A percentile compares a stretch with the other conserved stretches of the same genome.
phyloP scores from a whole-genome alignment of 2,113 vertebrate species.

The Perca fluviatilis region DNA sequence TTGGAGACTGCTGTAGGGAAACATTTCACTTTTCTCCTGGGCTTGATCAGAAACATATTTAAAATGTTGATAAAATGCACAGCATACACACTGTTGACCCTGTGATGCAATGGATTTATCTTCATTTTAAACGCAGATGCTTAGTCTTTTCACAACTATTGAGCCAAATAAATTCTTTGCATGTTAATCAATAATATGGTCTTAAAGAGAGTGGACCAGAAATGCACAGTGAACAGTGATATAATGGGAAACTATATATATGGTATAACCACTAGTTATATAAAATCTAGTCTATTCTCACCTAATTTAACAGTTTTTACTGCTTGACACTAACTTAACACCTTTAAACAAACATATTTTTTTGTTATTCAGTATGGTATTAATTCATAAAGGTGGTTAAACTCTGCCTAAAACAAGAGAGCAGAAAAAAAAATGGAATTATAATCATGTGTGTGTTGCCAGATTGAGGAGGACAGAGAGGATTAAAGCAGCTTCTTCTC shows the following conservation, averaged over 20 bases:
- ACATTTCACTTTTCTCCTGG: neutral
- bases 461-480: conserved; percentile 94
- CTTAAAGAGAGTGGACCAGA: neutral
- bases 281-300: neutral
- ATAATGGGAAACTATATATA: neutral
- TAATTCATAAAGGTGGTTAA: conserved; percentile 36
- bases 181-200: neutral
- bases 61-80: neutral
- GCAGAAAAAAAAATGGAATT: conserved; percentile 79
- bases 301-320: neutral
- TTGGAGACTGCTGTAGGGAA: conserved; percentile 75
- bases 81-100: neutral
- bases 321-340: neutral
- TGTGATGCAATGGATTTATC: neutral
- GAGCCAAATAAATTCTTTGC: neutral
- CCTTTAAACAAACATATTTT: neutral
- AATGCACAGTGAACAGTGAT: neutral
- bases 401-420: conserved; percentile 42
- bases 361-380: conserved; percentile 7
- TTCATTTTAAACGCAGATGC: neutral
- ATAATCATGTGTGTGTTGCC: conserved; percentile 84
- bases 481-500: conserved; percentile 91
- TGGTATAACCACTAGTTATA: too few species aligned
- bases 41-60: neutral
- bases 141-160: neutral